Percentiles rank a stretch among this genome's conserved stretches.
Evolutionary conservation across 2,797 vertebrate genomes (phyloP).

Genomic region (Anabacerthia variegaticeps): DNA sequence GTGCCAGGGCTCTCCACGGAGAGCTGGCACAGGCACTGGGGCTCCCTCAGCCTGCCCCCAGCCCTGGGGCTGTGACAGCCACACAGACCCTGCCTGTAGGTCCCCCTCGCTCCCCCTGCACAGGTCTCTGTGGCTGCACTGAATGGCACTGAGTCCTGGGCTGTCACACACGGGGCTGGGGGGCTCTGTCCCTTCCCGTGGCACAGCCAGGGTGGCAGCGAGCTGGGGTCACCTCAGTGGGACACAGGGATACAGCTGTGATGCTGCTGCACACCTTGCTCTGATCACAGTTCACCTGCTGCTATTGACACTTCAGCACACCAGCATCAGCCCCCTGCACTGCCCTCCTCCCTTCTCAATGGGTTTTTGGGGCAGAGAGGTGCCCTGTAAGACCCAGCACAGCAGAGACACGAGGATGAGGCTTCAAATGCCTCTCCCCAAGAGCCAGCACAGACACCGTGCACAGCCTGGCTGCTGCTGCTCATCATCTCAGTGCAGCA

Average conservation of each 20-base stretch:
- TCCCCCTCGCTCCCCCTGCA: background rate
- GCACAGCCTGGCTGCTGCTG: background rate
- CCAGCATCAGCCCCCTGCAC: background rate
- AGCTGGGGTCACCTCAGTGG: background rate
- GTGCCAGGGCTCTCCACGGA: background rate
- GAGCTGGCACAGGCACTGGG: background rate
- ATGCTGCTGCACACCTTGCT: background rate
- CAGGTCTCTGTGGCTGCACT: background rate
- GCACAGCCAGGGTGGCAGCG: accelerated
- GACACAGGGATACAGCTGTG: background rate
- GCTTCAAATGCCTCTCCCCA: background rate
- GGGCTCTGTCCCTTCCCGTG: background rate
- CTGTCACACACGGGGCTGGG: background rate
- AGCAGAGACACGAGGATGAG: background rate
- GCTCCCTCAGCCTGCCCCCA: background rate
- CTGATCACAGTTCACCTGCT: background rate
- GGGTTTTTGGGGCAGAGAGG: background rate
- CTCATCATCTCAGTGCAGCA: background rate
- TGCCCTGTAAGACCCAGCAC: background rate
- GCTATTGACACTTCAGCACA: background rate
- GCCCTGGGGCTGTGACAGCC: background rate
- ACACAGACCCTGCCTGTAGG: background rate
- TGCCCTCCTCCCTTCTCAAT: accelerated
- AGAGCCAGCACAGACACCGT: background rate
- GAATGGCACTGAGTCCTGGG: background rate